Conservation (phyloP, 1,140 invertebrate species). For the Drosophila pseudoananassae region DNA sequence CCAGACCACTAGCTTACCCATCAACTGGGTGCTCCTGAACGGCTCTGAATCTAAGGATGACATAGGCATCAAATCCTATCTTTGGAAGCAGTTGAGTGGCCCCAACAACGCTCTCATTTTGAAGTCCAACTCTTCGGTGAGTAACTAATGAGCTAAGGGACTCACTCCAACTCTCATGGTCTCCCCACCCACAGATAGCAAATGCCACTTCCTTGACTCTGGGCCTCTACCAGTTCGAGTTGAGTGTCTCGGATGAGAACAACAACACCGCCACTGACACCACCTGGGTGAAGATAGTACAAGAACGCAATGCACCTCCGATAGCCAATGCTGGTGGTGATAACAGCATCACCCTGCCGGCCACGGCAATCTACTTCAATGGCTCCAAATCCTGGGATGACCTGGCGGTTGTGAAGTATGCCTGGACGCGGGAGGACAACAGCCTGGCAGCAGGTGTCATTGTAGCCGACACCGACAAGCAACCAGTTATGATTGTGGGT, state of each 20-base stretch:
- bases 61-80: conserved; percentile 91
- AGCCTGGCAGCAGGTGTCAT: conserved; percentile 94
- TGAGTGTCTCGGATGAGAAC: conserved; percentile 94
- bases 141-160: background rate
- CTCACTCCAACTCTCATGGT: conserved; percentile 4
- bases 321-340: conserved; percentile 95
- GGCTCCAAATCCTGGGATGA: conserved; percentile 95
- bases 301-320: conserved; percentile 95
- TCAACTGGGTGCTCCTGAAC: conserved; percentile 91
- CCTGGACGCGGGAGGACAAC: conserved; percentile 92
- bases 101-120: conserved; percentile 86
- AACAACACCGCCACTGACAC: conserved; percentile 90
- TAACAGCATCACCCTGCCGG: conserved; percentile 90
- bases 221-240: conserved; percentile 92
- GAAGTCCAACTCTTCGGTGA: conserved; percentile 84
- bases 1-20: conserved; percentile 91
- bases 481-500: conserved; percentile 90
- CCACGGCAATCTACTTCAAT: conserved; percentile 91
- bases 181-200: conserved; percentile 83
- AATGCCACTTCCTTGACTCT: conserved; percentile 93
- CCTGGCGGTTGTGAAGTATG: conserved; percentile 92
- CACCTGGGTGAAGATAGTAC: conserved; percentile 92
- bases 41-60: conserved; percentile 93
- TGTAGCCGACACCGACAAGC: conserved; percentile 89
- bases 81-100: conserved; percentile 91